A percentile compares a stretch with the other conserved stretches of the same genome.
Evolutionary conservation across 2,113 vertebrate species (phyloP).

Genomic region (Lasiurus cinereus): DNA sequence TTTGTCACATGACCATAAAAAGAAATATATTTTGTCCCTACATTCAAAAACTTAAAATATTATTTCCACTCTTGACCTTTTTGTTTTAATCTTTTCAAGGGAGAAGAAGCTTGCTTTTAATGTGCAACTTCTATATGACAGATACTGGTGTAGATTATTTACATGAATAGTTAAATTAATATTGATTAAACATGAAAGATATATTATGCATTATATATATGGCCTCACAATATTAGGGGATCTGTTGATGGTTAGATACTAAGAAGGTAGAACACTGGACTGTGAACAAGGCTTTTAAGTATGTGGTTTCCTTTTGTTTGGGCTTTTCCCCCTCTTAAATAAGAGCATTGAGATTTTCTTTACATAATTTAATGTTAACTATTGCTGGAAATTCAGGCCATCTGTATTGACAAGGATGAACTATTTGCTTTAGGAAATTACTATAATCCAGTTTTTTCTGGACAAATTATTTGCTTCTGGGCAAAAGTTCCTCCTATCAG

Average conservation of each 20-base stretch:
- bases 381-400: neutral
- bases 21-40: neutral
- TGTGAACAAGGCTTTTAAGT: neutral
- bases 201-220: neutral
- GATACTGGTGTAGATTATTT: neutral
- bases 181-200: neutral
- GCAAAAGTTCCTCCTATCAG: neutral
- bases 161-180: neutral
- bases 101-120: neutral
- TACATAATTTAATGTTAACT: neutral
- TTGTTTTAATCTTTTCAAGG: neutral
- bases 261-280: neutral
- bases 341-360: neutral
- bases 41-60: neutral
- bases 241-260: neutral
- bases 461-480: neutral
- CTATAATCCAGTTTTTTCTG: neutral
- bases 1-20: neutral
- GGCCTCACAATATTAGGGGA: neutral
- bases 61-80: neutral
- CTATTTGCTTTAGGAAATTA: slow-evolving; percentile 45
- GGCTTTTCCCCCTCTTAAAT: neutral
- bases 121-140: neutral
- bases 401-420: slow-evolving; percentile 7
- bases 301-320: neutral